These are phyloP conservation scores for Pseudomyrmex gracilis DNA, from an alignment of 1,140 invertebrate species.

Conservation along the genomic window DNA sequence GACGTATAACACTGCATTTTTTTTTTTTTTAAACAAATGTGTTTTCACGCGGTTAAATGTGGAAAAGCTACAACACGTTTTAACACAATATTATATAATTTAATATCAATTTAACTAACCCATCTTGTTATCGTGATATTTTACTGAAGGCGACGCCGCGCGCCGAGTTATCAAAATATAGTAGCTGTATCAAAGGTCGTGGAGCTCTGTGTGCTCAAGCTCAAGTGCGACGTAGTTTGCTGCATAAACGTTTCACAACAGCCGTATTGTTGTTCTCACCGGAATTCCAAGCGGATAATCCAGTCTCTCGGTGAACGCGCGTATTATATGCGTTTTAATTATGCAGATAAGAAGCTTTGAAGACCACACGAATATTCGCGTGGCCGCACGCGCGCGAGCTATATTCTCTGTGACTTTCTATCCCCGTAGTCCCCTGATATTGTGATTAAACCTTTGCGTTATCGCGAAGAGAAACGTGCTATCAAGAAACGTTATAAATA, in stretches of 20 bases:
- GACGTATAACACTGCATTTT: not conserved
- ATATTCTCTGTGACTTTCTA: not conserved
- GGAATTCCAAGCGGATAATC: constrained; percentile 26
- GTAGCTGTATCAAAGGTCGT: not conserved
- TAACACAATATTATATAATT: not conserved
- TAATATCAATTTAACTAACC: not conserved
- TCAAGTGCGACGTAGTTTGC: not conserved
- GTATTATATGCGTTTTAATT: constrained; percentile 22
- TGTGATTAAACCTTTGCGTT: not conserved
- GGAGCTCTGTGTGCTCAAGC: not conserved
- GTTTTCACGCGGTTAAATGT: not conserved
- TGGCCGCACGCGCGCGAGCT: not conserved
- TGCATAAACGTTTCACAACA: not conserved
- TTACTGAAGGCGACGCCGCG: not conserved
- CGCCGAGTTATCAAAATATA: constrained; percentile 19
- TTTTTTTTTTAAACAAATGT: constrained; percentile 11
- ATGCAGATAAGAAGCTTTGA: constrained; percentile 35
- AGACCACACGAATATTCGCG: not conserved
- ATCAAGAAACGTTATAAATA: constrained; percentile 4
- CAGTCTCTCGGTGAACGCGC: constrained; percentile 5
- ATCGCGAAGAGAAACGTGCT: not conserved
- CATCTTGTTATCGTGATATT: not conserved
- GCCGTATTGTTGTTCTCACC: constrained; percentile 8
- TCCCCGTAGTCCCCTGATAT: not conserved
- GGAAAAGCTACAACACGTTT: not conserved